Conservation (phyloP, 2,888 invertebrate species). For the Agriotes lineatus region DNA sequence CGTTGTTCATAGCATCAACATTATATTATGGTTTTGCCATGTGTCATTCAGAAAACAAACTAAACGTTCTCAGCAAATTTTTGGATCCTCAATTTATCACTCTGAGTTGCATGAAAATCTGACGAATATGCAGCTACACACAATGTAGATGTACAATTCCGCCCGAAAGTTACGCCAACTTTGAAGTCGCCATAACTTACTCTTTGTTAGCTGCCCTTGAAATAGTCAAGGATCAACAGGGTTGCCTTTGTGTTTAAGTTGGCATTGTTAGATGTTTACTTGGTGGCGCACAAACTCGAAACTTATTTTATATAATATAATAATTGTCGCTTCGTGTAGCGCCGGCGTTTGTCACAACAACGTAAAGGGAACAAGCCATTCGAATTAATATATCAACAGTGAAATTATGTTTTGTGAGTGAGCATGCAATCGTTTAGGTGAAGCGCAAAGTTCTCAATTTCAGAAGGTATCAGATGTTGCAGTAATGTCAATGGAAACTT, state of each 20-base stretch:
- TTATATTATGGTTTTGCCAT: no score
- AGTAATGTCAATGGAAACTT: no score
- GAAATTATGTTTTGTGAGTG: no score
- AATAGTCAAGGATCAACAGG: slow-evolving; percentile 14
- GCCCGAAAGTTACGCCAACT: neutral
- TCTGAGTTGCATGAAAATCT: neutral
- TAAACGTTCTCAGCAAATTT: no score
- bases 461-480: no score
- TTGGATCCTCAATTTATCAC: no score
- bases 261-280: slow-evolving; percentile 10
- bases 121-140: neutral
- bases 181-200: slow-evolving; percentile 8
- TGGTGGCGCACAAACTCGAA: slow-evolving; percentile 10
- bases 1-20: no score
- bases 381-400: no score
- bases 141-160: neutral
- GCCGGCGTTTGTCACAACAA: neutral
- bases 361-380: no score
- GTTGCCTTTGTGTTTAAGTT: slow-evolving; percentile 9
- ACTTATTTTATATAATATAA: slow-evolving; percentile 1
- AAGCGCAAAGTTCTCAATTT: no score
- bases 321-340: slow-evolving; percentile 1
- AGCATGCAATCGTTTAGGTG: no score
- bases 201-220: slow-evolving; percentile 8
- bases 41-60: no score